phyloP scores from a whole-genome alignment of 2,888 invertebrate genomes.

The Gandaritis pyraliata region DNA sequence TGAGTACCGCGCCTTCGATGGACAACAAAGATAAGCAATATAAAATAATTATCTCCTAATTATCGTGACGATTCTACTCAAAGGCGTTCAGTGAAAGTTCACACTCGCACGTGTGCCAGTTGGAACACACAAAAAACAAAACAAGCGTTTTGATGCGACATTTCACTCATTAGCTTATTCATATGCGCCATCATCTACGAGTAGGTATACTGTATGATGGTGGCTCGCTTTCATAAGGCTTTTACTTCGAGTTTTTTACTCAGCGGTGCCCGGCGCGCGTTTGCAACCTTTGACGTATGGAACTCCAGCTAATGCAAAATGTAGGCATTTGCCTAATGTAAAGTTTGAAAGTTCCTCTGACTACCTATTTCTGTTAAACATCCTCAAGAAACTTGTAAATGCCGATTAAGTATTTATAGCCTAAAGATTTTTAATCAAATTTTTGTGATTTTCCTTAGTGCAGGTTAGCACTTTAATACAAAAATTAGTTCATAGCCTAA shows the following conservation, averaged over 20 bases:
- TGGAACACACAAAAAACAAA: slow-evolving; percentile 54
- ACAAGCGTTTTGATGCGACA: slow-evolving; percentile 57
- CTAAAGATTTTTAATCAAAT: too few relatives aligned
- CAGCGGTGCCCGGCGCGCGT: too few relatives aligned
- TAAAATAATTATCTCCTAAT: slow-evolving; percentile 68
- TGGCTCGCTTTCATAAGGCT: slow-evolving; percentile 7
- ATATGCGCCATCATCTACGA: slow-evolving; percentile 35
- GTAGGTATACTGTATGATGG: slow-evolving; percentile 12
- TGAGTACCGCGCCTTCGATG: slow-evolving; percentile 1
- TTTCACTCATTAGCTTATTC: slow-evolving; percentile 53
- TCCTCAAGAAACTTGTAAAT: too few relatives aligned
- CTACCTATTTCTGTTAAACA: too few relatives aligned
- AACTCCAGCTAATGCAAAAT: too few relatives aligned
- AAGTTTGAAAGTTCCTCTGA: too few relatives aligned
- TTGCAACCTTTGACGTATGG: too few relatives aligned
- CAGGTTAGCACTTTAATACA: too few relatives aligned
- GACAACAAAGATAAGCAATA: slow-evolving; percentile 43
- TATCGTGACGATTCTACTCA: slow-evolving; percentile 61
- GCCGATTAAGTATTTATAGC: too few relatives aligned
- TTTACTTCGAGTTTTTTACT: background rate
- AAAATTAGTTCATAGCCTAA: too few relatives aligned
- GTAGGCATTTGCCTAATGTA: too few relatives aligned
- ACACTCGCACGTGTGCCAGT: slow-evolving; percentile 61
- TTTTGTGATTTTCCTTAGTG: too few relatives aligned
- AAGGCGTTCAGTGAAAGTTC: slow-evolving; percentile 77